Evolutionary conservation across 2,113 vertebrate genomes (phyloP).

Genomic region (Illadopsis cleaveri): DNA sequence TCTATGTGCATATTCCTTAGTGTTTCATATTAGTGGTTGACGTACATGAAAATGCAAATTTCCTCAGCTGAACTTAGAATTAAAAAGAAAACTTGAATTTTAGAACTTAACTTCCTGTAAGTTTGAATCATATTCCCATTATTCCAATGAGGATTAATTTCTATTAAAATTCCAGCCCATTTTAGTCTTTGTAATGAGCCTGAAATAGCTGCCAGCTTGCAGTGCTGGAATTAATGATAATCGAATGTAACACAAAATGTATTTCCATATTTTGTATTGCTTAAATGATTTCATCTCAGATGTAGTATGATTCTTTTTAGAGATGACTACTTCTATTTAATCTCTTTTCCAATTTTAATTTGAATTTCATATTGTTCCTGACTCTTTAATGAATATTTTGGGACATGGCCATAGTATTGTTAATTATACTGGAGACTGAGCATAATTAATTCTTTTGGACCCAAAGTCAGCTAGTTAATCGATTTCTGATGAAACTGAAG

Average conservation of each 20-base stretch:
- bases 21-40: not conserved
- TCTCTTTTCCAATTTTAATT: slow-evolving; percentile 82
- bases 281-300: slow-evolving; percentile 81
- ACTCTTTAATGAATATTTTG: slow-evolving; percentile 85
- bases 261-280: slow-evolving; percentile 85
- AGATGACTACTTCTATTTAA: slow-evolving; percentile 80
- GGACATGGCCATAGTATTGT: slow-evolving; percentile 82
- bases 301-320: slow-evolving; percentile 77
- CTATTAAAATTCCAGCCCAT: slow-evolving; percentile 80
- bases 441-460: slow-evolving; percentile 89
- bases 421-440: slow-evolving; percentile 82
- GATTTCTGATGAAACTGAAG: slow-evolving; percentile 87
- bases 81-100: slow-evolving; percentile 56
- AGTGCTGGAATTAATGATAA: slow-evolving; percentile 82
- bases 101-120: slow-evolving; percentile 65
- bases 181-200: slow-evolving; percentile 77
- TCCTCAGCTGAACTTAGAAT: slow-evolving; percentile 14
- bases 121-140: slow-evolving; percentile 72
- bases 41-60: not conserved
- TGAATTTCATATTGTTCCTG: slow-evolving; percentile 84
- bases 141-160: slow-evolving; percentile 78
- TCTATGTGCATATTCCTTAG: not conserved
- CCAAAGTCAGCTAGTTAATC: slow-evolving; percentile 84
- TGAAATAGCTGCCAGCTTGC: slow-evolving; percentile 82
- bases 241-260: slow-evolving; percentile 83